Percentiles rank a stretch among this genome's conserved stretches.
phyloP scores from a whole-genome alignment of 2,797 vertebrate species.

The Acomys russatus region DNA sequence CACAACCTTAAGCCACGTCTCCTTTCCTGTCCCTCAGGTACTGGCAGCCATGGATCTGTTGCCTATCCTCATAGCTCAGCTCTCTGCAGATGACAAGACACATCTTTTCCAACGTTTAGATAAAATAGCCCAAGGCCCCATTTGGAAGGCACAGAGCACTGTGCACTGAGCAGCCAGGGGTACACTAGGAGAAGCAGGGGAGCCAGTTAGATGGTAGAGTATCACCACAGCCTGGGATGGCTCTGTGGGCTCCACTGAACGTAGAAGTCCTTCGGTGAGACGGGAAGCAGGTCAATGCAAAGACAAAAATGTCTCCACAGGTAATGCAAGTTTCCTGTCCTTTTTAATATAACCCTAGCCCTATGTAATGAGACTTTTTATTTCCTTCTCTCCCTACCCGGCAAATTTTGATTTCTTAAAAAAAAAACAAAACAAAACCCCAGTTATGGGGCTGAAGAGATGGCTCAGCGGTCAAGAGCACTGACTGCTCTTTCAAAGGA shows the following conservation, averaged over 20 bases:
- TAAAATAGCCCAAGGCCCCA: neutral
- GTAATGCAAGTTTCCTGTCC: neutral
- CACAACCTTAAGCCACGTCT: neutral
- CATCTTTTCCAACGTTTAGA: too few species aligned
- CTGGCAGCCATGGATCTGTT: neutral
- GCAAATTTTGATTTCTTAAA: too few species aligned
- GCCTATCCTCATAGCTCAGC: neutral
- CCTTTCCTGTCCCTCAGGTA: neutral
- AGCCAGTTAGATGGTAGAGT: neutral
- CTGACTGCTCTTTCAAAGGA: too few species aligned
- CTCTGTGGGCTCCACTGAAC: neutral
- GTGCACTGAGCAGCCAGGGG: neutral
- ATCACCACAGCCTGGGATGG: neutral
- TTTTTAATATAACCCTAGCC: neutral
- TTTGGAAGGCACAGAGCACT: neutral
- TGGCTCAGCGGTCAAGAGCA: too few species aligned
- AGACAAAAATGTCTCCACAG: neutral
- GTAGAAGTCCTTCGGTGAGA: neutral
- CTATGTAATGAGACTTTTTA: neutral
- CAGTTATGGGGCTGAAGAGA: too few species aligned
- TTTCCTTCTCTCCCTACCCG: too few species aligned
- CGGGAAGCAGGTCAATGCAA: neutral
- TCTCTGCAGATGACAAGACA: conserved; percentile 22
- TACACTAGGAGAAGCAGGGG: neutral
- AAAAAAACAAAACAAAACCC: too few species aligned